Percentiles rank a stretch among this genome's conserved stretches.
phyloP scores from a whole-genome alignment of 2,888 invertebrate species.

The Aleiodes leptofemur region DNA sequence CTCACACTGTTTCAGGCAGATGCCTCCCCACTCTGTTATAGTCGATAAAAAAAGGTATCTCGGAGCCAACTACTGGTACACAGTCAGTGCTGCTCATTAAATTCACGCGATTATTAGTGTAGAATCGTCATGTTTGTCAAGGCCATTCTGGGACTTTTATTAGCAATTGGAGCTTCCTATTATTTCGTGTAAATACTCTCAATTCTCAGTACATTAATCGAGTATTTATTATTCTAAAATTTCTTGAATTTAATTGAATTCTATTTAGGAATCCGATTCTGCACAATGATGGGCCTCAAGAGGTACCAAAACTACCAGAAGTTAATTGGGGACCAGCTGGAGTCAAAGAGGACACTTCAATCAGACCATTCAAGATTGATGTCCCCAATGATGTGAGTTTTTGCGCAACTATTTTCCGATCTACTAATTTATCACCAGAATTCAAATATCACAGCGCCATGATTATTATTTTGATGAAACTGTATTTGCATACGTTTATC shows the following conservation, averaged over 20 bases:
- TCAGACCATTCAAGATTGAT: conserved; percentile 29
- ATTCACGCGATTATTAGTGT: too few relatives aligned
- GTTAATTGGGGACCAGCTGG: conserved; percentile 10
- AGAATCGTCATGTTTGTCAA: not conserved
- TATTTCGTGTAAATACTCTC: not conserved
- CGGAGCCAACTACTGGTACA: not conserved
- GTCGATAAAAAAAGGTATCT: too few relatives aligned
- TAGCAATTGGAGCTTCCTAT: conserved; percentile 22
- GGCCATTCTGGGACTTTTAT: conserved; percentile 1
- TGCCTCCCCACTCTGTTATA: too few relatives aligned
- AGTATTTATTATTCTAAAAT: not conserved
- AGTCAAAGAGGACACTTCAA: conserved; percentile 7
- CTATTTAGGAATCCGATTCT: not conserved
- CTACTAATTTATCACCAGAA: not conserved
- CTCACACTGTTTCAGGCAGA: too few relatives aligned
- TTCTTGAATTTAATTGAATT: not conserved
- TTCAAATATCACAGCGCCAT: too few relatives aligned
- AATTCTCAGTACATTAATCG: not conserved
- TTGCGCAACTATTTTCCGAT: not conserved
- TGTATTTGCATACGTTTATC: conserved; percentile 21
- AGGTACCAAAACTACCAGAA: not conserved
- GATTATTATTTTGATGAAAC: too few relatives aligned
- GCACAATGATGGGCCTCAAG: conserved; percentile 1
- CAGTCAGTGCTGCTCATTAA: not conserved
- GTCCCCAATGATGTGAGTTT: conserved; percentile 12